A percentile compares a stretch with the other conserved stretches of the same genome.
Evolutionary conservation across 2,888 invertebrate genomes (phyloP).

Genomic region (Hydrotaea cyrtoneurina): DNA sequence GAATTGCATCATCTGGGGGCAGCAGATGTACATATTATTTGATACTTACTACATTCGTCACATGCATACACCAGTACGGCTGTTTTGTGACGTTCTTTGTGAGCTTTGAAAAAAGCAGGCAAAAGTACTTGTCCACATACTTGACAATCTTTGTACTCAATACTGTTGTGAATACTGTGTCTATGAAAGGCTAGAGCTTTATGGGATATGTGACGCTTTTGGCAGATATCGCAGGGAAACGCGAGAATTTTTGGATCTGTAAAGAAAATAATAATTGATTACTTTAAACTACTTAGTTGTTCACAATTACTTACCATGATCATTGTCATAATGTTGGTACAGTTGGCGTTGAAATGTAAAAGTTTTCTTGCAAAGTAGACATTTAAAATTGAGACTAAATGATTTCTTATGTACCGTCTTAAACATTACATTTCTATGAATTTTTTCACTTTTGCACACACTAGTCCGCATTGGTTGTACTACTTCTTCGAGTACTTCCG

Average conservation of each 20-base stretch:
- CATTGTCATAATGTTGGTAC: background rate
- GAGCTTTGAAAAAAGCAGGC: background rate
- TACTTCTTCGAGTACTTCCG: too few species aligned
- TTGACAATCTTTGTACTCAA: background rate
- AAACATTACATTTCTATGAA: background rate
- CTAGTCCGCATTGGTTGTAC: too few species aligned
- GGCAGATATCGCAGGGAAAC: background rate
- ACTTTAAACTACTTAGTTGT: too few species aligned
- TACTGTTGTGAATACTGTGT: background rate
- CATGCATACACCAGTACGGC: background rate
- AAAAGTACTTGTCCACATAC: background rate
- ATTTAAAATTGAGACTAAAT: background rate
- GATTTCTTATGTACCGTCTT: background rate
- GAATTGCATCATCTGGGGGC: too few species aligned
- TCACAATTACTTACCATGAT: background rate
- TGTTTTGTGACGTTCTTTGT: background rate
- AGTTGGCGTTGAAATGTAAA: background rate
- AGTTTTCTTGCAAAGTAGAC: background rate
- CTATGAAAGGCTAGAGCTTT: background rate
- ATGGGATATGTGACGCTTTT: background rate
- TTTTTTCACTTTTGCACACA: too few species aligned
- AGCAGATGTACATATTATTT: too few species aligned
- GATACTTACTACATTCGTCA: background rate
- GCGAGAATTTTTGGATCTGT: background rate
- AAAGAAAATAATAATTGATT: background rate